Base-by-base conservation (phyloP, 2,797 vertebrate genomes). In the Sebastes minor region DNA sequence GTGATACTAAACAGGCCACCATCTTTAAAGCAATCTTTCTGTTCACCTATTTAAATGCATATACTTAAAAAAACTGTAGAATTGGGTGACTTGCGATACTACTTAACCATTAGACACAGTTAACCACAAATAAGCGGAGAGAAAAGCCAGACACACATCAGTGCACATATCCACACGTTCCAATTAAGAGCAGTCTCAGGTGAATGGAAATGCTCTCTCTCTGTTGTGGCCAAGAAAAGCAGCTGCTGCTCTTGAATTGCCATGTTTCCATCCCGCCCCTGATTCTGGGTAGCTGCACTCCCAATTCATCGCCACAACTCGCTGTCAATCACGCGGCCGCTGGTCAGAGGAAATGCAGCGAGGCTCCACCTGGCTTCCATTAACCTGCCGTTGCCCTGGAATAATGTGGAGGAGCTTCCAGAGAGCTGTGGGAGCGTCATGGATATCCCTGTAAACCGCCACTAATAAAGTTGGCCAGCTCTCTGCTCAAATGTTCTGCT, bases 321-420 rank as follows among this genome's bases (percentile, higher is more conserved):
- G 57, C 74, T 87, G 93, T 93, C 93, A 90, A 89, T 95, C 93
- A 92, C 67, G 28, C 32, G 4, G 35, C 25, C 78, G 64, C 81
- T 74, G 82, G 78, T 80, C 66, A 30, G 71, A 87, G 85, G 83
- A 81, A 91, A 84, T 52, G 72, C 69, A 87, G 75, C 23, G 77
- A 70, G 76, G 76, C 77, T 73, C 83, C 90, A 90, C 87, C 92
- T 95, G 93, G 91, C 63, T 91, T 83, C 74, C 80, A 91, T 95
- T 95, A 95, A 91, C 92, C 92, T 92, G 88, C 87, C 25, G 71
- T 84, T 94, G 87, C 81, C 88, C 91, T 84, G 77, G 42, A 92
- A 90, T 90, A 92, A 93, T 84, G 81, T 71, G 86, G 83, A 92
- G 86, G 80, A 87, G 75, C 79, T 90, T 81, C 86, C 85, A 88